Base-by-base conservation (phyloP, 2,888 invertebrate genomes). In the Drosophila incognita region DNA sequence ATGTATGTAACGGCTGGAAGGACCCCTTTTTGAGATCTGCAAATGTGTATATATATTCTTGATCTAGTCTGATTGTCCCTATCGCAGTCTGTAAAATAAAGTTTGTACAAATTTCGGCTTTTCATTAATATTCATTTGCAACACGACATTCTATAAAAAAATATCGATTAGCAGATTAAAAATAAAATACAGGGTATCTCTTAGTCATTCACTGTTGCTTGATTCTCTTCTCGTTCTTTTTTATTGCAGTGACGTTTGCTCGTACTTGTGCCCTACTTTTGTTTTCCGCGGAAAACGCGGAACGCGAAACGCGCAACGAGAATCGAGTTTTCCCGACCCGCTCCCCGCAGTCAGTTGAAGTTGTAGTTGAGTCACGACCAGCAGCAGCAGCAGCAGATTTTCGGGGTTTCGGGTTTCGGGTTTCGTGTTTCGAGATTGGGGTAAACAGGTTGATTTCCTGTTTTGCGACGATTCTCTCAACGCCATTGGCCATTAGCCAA, bases 391-490 rank as follows among this genome's bases (percentile, higher is more conserved):
- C 35, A 35, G 35, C 35, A 46, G 29, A 27, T 51, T 29, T 51
- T 49, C 18, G 27, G 51, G n/a, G 48, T 46, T 29, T 64, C 40
- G 51, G 18, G 48, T 58, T n/a, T 63, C 38, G 27, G 60, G 24
- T 58, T 61, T 57, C 40, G 15, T 5, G 57, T 52, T 64, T 58
- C 65, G 46, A 46, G 46, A 46, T 46, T 36, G 54, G 54, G 67
- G 38, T 70, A 82, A 89, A 87, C 90, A 87, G 90, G 90, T 89
- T 90, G 87, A 87, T 87, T 89, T 88, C 88, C 81, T 86, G 74
- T 80, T 76, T 57, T 53, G 53, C 78, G 48, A 52, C 62, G 48
- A 52, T 46, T 24, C 59, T 69, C 62, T 52, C 57, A 52, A 8
- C 70, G 76, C 78, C 69, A 62, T 78, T 87, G 89, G 89, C 84